Conservation (phyloP, 2,113 vertebrate genomes). For the Pungitius pungitius region DNA sequence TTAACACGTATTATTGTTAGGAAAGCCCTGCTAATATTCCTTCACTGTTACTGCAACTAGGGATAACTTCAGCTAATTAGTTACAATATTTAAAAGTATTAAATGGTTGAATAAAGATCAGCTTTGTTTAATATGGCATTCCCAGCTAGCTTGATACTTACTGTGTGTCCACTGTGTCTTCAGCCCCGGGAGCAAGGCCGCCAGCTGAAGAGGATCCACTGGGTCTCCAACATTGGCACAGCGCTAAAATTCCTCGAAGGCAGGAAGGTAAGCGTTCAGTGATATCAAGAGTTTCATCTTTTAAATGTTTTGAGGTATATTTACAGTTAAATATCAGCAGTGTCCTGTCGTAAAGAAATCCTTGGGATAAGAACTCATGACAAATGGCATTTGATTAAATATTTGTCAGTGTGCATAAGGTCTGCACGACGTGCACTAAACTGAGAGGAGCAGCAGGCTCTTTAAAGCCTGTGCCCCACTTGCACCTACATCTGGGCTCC, state of each 20-base stretch:
- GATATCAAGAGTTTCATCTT: neutral
- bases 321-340: neutral
- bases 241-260: conserved; percentile 97
- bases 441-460: conserved; percentile 45
- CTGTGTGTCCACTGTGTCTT: conserved; percentile 25
- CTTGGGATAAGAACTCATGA: neutral
- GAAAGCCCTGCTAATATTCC: conserved; percentile 7
- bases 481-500: conserved; percentile 47
- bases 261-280: conserved; percentile 86
- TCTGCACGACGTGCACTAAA: neutral
- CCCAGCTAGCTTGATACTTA: neutral
- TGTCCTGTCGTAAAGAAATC: neutral
- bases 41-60: neutral
- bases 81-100: neutral
- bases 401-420: conserved; percentile 11
- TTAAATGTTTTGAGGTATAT: neutral
- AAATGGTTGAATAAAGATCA: neutral
- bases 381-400: conserved; percentile 1
- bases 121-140: neutral
- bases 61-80: neutral
- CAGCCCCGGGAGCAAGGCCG: conserved; percentile 95
- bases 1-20: conserved; percentile 9
- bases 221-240: conserved; percentile 95
- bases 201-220: conserved; percentile 94
- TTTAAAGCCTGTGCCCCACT: conserved; percentile 54